Evolutionary conservation across 1,140 invertebrate genomes (phyloP), one percentile per base, ranked within the genome.

Genomic region (Mesaphorura yosii): DNA sequence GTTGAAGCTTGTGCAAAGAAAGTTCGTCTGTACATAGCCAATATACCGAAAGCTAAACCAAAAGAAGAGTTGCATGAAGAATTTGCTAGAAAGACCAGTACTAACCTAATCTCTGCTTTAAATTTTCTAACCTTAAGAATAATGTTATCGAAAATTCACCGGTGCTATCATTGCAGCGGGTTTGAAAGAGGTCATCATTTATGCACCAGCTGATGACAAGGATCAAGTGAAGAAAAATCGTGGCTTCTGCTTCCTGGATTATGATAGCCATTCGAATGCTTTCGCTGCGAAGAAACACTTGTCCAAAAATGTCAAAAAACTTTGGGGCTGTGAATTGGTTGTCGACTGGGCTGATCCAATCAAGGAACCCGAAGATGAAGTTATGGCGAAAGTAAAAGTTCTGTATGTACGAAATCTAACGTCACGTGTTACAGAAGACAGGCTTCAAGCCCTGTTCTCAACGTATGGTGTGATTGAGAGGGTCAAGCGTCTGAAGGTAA

Each of bases 311-410:
- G 92, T 88, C 88, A 70, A 95, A 90, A 81, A 93, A 98, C 2
- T 46, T 2, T 53, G 28, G 27, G 51, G 42, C 10, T 46, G 58
- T 51, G 58, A 57, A 46, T 53, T 60, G 37, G 46, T 57, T 72
- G 94, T 98, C 59, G 95, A 99, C 72, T 99, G 95, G 95, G 95
- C 95, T 46, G 95, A 98, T 77, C 93, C 93, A 51, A 92, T 97
- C 73, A 94, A 98, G 68, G 94, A 98, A 72, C 93, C 94, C 31
- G 93, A 98, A 73, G 85, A 91, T 73, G 88, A 94, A 72, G 96
- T 10, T 41, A 41, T 98, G 94, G 84, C 89, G 57, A 96, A 96
- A 81, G 88, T 98, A 51, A 95, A 97, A 76, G 93, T 98, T 53
- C 76, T 98, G 51, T 98, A 98, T 73, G 92, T 97, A 41, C 80